These are phyloP conservation scores for Verasper variegatus DNA, from an alignment of 2,113 vertebrate species.

Conservation along the genomic window DNA sequence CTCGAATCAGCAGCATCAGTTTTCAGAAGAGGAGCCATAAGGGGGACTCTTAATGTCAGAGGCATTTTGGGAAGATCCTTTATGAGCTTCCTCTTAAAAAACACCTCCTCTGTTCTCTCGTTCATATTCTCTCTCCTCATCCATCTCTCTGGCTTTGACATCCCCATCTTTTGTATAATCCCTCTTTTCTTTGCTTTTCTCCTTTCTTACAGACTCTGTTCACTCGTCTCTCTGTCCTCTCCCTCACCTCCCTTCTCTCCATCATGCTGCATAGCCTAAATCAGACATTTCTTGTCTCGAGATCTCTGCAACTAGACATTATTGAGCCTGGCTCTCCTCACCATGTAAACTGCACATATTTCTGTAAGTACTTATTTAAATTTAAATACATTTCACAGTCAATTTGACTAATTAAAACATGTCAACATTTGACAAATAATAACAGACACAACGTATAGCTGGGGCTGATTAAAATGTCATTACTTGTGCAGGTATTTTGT, in stretches of 20 bases:
- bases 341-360: slow-evolving; percentile 25
- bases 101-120: slow-evolving; percentile 29
- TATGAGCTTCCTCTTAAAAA: slow-evolving; percentile 45
- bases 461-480: neutral
- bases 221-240: neutral
- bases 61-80: slow-evolving; percentile 56
- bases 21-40: slow-evolving; percentile 40
- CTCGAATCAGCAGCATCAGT: slow-evolving; percentile 32
- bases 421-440: neutral
- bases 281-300: slow-evolving; percentile 16
- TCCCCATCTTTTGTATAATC: slow-evolving; percentile 25
- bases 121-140: slow-evolving; percentile 57
- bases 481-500: neutral
- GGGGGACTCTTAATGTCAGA: slow-evolving; percentile 41
- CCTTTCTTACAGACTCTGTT: neutral
- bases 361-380: neutral
- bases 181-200: slow-evolving; percentile 9
- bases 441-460: neutral
- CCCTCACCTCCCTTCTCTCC: slow-evolving; percentile 39
- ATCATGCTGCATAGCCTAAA: slow-evolving; percentile 47
- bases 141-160: slow-evolving; percentile 32
- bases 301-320: slow-evolving; percentile 31
- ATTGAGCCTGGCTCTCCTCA: slow-evolving; percentile 19
- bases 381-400: neutral
- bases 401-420: neutral